Evolutionary conservation across 2,888 invertebrate genomes (phyloP).

Genomic region (Meteorus cinctellus): DNA sequence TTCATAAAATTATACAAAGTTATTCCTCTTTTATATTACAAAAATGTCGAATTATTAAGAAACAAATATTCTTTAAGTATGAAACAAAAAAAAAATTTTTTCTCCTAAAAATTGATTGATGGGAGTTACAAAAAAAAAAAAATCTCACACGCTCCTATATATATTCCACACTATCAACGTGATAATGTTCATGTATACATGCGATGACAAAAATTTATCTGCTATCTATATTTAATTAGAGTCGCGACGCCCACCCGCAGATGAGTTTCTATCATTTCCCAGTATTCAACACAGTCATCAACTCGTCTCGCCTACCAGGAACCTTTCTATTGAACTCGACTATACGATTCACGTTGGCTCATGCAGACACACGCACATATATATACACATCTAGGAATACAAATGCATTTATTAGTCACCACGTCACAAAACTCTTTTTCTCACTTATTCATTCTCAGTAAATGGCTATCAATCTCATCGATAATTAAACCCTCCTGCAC

Average conservation of each 20-base stretch:
- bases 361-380: neutral
- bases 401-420: conserved; percentile 25
- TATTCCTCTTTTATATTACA: neutral
- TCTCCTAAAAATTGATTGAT: neutral
- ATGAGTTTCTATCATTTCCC: conserved; percentile 18
- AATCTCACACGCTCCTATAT: neutral
- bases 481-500: neutral
- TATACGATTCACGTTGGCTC: conserved; percentile 6
- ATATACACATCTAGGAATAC: conserved; percentile 18
- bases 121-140: neutral
- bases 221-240: conserved; percentile 25
- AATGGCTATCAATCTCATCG: neutral
- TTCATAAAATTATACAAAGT: neutral
- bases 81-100: neutral
- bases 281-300: conserved; percentile 35
- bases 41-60: neutral
- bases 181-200: conserved; percentile 8
- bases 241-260: conserved; percentile 29
- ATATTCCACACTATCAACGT: neutral
- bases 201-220: conserved; percentile 11
- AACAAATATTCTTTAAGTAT: neutral
- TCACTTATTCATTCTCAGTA: neutral
- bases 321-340: conserved; percentile 20
- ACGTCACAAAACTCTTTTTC: neutral
- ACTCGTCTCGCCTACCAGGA: conserved; percentile 35